Evolutionary conservation across 92 coral and sea anemone genomes (phyloP), one percentile per base, ranked within the genome.

Genomic region (Montipora capitata): DNA sequence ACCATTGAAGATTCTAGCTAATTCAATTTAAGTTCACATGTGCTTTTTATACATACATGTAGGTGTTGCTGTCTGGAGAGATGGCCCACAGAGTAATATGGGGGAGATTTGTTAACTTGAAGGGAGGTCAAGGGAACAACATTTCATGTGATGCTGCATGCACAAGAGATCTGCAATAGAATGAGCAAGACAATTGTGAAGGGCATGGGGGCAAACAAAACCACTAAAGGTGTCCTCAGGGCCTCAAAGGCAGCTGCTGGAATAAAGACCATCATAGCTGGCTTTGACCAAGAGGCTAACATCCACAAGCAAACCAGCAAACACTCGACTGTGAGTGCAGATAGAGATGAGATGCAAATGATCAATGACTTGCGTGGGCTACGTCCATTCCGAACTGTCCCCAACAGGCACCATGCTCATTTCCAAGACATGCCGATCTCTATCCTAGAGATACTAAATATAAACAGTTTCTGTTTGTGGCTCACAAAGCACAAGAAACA

Each of bases 91-190:
- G 86, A 15, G 83, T 88, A 40, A 72, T 87, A 39, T 81, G 90
- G 74, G 96, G 94, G 3, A 91, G 91, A 41, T 78, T 93, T 76
- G 88, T 89, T 4, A 93, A 90, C 74, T 44, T 82, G 3, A 81
- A 64, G 18, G 94, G 94, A 0, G 94, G 94, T 12, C 69, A 40
- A 3, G 94, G 94, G 7, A 70, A 44, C 16, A 92, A 92, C 68
- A 67, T 57, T 7, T 75, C 92, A 39, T 87, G 88, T 88, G 94
- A 92, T 68, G 61, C 84, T 14, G 89, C 85, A 74, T 14, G 89
- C 85, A 74, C 82, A 77, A 62, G 95, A 92, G 61, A 89, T 85
- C 18, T 43, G 77, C 15, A 91, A 88, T 10, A 84, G 75, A 61
- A 40, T 74, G 10, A 76, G 75, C 62, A 91, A 91, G 72, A 83